Conservation (phyloP, 2,797 vertebrate genomes). For the Varecia variegata region DNA sequence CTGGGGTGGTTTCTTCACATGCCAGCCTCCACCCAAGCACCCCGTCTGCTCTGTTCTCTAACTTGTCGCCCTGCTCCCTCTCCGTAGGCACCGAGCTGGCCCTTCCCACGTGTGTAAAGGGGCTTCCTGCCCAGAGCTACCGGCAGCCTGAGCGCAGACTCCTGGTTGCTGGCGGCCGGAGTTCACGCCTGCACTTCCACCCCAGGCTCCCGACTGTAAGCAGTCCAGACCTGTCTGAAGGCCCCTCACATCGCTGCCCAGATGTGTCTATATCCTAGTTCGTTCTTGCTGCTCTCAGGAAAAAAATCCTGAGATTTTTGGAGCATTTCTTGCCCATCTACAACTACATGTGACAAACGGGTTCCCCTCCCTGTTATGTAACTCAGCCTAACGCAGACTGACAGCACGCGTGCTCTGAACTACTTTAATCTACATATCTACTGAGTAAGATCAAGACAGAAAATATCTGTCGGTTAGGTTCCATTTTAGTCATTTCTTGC, state of each 20-base stretch:
- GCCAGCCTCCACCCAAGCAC: neutral
- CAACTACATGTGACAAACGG: neutral
- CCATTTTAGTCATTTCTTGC: conserved; percentile 56
- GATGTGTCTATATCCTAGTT: neutral
- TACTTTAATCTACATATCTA: neutral
- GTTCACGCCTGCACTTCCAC: neutral
- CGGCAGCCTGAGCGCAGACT: neutral
- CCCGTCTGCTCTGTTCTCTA: neutral
- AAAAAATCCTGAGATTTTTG: neutral
- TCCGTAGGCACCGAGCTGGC: neutral
- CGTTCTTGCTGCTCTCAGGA: neutral
- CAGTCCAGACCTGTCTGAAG: neutral
- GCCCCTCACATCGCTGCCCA: neutral
- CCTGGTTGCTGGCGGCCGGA: neutral
- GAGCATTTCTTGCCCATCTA: neutral
- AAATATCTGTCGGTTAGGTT: neutral
- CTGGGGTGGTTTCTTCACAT: neutral
- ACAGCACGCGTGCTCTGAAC: neutral
- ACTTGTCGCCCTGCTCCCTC: neutral
- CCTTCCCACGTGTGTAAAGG: neutral
- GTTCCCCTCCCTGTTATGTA: neutral
- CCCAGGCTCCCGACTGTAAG: neutral
- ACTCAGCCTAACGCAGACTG: neutral
- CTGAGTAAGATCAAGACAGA: conserved; percentile 47
- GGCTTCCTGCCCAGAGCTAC: neutral